Conservation (phyloP, 1,140 invertebrate species). For the Caerostris extrusa region DNA sequence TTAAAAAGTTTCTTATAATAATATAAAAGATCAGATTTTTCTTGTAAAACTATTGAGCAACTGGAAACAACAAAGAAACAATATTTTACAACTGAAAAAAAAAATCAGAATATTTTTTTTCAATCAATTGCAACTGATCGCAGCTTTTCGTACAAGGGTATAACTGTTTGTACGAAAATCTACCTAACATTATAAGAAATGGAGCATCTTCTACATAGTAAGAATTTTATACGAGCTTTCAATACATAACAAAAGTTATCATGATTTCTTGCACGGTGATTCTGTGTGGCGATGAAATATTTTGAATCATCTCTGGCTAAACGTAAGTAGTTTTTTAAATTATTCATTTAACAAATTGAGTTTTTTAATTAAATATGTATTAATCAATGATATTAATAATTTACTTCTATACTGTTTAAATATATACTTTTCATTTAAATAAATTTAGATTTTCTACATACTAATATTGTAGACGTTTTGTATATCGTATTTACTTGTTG, state of each 20-base stretch:
- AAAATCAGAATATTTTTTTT: background rate
- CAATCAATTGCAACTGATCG: background rate
- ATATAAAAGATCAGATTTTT: no score
- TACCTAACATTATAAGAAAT: background rate
- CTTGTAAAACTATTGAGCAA: no score
- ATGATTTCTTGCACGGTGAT: background rate
- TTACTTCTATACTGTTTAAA: no score
- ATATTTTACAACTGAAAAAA: background rate
- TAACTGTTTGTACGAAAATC: background rate
- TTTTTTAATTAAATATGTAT: no score
- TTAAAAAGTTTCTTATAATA: no score
- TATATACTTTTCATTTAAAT: no score
- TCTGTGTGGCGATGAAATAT: constrained; percentile 50
- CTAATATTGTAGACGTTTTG: no score
- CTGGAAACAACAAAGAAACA: background rate
- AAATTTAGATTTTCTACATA: no score
- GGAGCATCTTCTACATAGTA: background rate
- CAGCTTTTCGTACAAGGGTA: background rate
- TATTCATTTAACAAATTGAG: no score
- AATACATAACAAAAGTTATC: background rate
- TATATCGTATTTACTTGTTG: no score
- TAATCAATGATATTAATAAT: no score
- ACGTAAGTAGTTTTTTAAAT: constrained; percentile 26
- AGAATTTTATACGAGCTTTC: background rate
- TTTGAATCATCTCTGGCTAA: constrained; percentile 38